Percentiles rank a stretch among this genome's conserved stretches.
Evolutionary conservation across 2,797 vertebrate genomes (phyloP).

Genomic region (Melanotaenia nigrans): DNA sequence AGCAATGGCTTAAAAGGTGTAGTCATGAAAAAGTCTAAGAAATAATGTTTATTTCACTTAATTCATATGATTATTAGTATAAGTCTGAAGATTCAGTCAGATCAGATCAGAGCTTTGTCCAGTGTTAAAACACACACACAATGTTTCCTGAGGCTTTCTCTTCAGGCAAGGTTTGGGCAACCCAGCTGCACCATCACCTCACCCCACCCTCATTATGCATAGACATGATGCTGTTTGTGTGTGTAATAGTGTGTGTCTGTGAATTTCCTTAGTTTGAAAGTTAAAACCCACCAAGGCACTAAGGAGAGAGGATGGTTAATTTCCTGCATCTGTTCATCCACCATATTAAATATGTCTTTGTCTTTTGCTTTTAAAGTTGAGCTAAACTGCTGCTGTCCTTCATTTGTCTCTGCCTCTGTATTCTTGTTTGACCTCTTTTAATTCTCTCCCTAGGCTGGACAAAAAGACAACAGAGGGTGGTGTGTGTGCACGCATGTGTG

Average conservation of each 20-base stretch:
- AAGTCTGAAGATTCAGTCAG: not conserved
- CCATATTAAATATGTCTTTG: constrained; percentile 20
- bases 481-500: constrained; percentile 27
- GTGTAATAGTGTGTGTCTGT: constrained; percentile 11
- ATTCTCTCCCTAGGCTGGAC: constrained; percentile 54
- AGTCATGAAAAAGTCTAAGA: not conserved
- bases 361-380: constrained; percentile 39
- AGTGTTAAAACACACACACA: not conserved
- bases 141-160: constrained; percentile 25
- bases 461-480: constrained; percentile 68
- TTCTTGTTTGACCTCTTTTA: constrained; percentile 72
- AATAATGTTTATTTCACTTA: not conserved
- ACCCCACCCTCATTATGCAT: constrained; percentile 52
- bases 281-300: constrained; percentile 17
- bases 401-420: constrained; percentile 52
- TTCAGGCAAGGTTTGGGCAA: constrained; percentile 34
- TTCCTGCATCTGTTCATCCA: constrained; percentile 1
- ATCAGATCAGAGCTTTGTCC: not conserved
- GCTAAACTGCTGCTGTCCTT: constrained; percentile 44
- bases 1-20: not conserved
- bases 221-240: constrained; percentile 33
- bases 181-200: constrained; percentile 51
- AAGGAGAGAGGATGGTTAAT: not conserved
- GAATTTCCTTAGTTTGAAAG: constrained; percentile 18
- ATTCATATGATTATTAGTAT: not conserved